A percentile compares a stretch with the other conserved stretches of the same genome.
Evolutionary conservation across 35 echinoderm and acorn worm species (phyloP).

Genomic region (Heliocidaris erythrogramma): DNA sequence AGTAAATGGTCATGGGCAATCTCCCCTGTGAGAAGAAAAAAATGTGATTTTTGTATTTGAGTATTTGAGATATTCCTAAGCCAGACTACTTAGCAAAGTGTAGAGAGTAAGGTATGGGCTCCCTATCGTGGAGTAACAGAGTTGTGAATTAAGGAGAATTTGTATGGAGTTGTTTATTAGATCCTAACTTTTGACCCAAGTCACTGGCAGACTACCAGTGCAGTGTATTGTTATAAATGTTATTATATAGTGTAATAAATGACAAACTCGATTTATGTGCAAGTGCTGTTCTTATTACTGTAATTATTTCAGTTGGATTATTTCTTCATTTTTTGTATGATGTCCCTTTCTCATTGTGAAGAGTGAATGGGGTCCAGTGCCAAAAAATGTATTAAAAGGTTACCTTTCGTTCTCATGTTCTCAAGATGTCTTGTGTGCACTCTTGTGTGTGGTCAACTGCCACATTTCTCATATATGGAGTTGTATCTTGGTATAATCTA

Average conservation of each 20-base stretch:
- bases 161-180: conserved; percentile 11
- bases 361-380: no score
- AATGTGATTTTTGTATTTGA: neutral
- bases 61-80: neutral
- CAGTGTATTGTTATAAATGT: neutral
- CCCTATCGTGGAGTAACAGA: neutral
- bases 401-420: no score
- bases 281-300: neutral
- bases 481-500: no score
- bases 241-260: conserved; percentile 1
- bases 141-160: neutral
- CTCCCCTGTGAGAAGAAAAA: neutral
- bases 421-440: no score
- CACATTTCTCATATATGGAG: no score
- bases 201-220: neutral
- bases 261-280: conserved; percentile 16
- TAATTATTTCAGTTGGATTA: no score
- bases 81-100: neutral
- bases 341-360: no score
- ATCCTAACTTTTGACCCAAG: neutral
- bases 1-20: neutral
- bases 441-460: no score
- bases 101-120: neutral
- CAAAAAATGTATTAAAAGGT: no score
- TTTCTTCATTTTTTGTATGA: no score